These are phyloP conservation scores for Eristalinus sepulchralis DNA, from an alignment of 2,888 invertebrate species.

Conservation along the genomic window DNA sequence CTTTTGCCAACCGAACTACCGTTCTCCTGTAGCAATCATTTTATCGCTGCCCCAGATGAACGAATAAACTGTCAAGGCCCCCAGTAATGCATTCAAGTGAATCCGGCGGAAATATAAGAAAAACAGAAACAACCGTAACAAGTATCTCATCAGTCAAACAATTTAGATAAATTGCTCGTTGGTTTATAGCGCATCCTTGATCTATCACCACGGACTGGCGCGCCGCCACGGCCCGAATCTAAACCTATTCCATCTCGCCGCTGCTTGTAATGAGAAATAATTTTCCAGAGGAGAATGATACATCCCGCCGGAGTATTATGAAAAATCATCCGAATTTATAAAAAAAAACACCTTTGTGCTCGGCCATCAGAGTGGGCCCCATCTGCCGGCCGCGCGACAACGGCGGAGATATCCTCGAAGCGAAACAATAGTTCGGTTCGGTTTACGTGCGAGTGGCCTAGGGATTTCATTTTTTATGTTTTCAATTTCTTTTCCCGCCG, in stretches of 20 bases:
- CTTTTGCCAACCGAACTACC: too few species aligned
- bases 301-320: conserved; percentile 29
- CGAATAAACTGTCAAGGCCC: neutral
- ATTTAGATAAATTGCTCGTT: conserved; percentile 43
- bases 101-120: neutral
- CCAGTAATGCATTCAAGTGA: neutral
- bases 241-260: neutral
- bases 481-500: neutral
- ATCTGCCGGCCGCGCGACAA: neutral
- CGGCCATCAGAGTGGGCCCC: conserved; percentile 11
- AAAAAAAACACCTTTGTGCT: conserved; percentile 43
- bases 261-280: conserved; percentile 30
- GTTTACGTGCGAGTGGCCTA: conserved; percentile 37
- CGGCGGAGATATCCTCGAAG: conserved; percentile 42
- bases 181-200: conserved; percentile 22
- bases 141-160: neutral
- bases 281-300: conserved; percentile 21
- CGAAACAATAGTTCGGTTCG: conserved; percentile 27
- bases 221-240: neutral
- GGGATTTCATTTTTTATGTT: conserved; percentile 20
- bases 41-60: neutral
- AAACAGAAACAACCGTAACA: neutral
- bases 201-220: neutral
- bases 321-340: conserved; percentile 39
- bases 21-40: neutral